Evolutionary conservation across 2,113 vertebrate genomes (phyloP).

Genomic region (Beaufortia kweichowensis): DNA sequence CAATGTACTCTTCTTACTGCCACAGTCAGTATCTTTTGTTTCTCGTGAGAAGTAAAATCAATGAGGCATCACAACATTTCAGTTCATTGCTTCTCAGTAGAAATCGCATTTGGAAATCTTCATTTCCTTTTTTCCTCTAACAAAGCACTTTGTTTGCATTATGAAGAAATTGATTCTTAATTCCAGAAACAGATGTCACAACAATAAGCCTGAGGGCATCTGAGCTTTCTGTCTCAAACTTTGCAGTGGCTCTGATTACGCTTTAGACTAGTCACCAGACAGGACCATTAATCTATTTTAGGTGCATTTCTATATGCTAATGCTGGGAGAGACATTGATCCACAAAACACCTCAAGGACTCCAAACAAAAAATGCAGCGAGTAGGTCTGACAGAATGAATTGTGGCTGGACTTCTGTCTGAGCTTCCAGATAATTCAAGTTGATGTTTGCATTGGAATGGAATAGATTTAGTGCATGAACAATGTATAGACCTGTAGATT

Average conservation of each 20-base stretch:
- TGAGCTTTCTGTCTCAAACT: neutral
- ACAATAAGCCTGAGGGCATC: conserved; percentile 15
- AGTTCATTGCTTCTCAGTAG: conserved; percentile 9
- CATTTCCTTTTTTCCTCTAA: neutral
- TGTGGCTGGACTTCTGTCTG: neutral
- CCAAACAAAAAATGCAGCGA: neutral
- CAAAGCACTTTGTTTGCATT: conserved; percentile 6
- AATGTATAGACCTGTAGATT: conserved; percentile 21
- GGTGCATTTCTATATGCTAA: conserved; percentile 1
- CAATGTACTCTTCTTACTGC: neutral
- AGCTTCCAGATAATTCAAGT: conserved; percentile 24
- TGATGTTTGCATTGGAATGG: conserved; percentile 23
- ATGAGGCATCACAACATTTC: conserved; percentile 9
- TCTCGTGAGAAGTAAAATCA: neutral
- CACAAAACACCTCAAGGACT: neutral
- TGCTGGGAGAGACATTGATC: conserved; percentile 17
- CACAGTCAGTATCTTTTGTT: neutral
- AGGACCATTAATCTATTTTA: conserved; percentile 23
- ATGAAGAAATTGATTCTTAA: conserved; percentile 1
- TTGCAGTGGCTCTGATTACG: conserved; percentile 5
- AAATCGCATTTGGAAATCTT: conserved; percentile 13
- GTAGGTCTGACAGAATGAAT: conserved; percentile 23
- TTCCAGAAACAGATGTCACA: conserved; percentile 6
- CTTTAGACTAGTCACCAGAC: conserved; percentile 17
- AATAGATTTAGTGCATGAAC: conserved; percentile 26